Conservation (phyloP, 2,113 vertebrate genomes). For the Callipepla californica region DNA sequence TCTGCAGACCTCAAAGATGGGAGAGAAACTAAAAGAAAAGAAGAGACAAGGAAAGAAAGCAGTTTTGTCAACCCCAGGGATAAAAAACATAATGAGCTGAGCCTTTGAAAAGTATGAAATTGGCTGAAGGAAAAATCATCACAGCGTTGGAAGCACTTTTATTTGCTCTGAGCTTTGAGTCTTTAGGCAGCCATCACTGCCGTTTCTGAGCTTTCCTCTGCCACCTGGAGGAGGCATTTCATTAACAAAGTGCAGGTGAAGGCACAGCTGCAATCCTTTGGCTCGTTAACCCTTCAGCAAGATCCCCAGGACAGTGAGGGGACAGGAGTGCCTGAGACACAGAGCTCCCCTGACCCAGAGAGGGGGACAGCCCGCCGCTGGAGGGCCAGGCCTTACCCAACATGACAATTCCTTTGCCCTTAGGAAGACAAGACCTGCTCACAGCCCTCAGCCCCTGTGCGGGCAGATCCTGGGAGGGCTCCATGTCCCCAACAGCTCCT, state of each 20-base stretch:
- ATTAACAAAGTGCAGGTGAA: conserved; percentile 38
- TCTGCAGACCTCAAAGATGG: neutral
- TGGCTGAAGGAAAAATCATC: neutral
- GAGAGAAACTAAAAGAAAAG: neutral
- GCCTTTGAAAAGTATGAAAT: conserved; percentile 29
- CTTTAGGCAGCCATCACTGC: conserved; percentile 29
- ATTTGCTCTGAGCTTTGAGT: conserved; percentile 61
- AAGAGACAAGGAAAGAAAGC: neutral
- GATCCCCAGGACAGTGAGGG: neutral
- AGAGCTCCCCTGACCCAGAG: neutral
- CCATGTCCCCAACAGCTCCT: neutral
- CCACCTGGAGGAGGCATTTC: conserved; percentile 60
- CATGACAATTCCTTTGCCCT: neutral
- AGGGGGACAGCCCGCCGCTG: neutral
- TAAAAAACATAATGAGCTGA: neutral
- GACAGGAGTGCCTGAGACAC: neutral
- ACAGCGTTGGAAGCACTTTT: conserved; percentile 36
- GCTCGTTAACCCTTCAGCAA: neutral
- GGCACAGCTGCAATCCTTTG: conserved; percentile 1
- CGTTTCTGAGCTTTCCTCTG: conserved; percentile 21
- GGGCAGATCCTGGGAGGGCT: neutral
- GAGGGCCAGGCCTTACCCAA: neutral
- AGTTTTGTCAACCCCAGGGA: conserved; percentile 8
- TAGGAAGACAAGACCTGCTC: neutral
- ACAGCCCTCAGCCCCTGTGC: neutral